phyloP scores from a whole-genome alignment of 2,797 vertebrate genomes.

The Oophaga sylvatica region DNA sequence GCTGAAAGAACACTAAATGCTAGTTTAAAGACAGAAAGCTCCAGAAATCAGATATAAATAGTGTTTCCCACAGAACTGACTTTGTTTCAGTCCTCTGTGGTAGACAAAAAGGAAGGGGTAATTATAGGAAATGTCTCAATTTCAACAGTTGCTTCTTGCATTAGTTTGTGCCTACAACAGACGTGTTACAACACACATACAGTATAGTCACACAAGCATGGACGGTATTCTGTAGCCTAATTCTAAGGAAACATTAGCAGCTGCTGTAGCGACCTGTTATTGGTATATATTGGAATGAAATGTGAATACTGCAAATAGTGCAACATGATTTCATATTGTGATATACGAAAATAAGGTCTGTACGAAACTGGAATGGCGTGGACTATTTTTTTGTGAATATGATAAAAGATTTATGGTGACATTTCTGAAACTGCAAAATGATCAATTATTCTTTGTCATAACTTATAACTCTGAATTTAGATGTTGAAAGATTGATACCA shows the following conservation, averaged over 20 bases:
- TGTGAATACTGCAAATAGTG: not conserved
- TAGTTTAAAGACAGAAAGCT: slow-evolving; percentile 45
- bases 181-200: slow-evolving; percentile 28
- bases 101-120: slow-evolving; percentile 47
- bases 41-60: slow-evolving; percentile 46
- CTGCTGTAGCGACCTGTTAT: not conserved
- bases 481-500: too few species aligned
- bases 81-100: slow-evolving; percentile 45
- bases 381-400: not conserved
- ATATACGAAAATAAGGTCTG: not conserved
- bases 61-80: slow-evolving; percentile 22
- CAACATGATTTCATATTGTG: not conserved
- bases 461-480: not conserved
- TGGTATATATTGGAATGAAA: not conserved
- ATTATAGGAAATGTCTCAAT: slow-evolving; percentile 54
- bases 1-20: slow-evolving; percentile 44
- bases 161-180: slow-evolving; percentile 24
- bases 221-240: not conserved
- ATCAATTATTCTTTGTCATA: not conserved
- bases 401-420: not conserved
- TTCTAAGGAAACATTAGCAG: not conserved
- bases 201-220: slow-evolving; percentile 3
- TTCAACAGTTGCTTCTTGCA: slow-evolving; percentile 44
- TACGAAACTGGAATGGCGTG: not conserved
- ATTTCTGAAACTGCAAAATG: not conserved